phyloP scores from a whole-genome alignment of 2,113 vertebrate species.

The Pedionomus torquatus region DNA sequence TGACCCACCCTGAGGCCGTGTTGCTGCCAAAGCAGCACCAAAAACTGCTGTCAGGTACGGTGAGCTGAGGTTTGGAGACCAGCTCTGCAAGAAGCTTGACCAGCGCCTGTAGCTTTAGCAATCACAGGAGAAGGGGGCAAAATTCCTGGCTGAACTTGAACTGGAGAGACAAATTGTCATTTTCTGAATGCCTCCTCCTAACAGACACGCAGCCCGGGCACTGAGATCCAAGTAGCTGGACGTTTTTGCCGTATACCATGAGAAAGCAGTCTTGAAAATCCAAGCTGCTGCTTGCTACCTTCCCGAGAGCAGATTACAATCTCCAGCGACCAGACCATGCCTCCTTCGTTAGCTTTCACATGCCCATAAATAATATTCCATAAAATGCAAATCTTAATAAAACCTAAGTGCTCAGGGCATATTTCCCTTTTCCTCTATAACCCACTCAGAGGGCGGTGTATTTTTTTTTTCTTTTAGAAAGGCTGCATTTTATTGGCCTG shows the following conservation, averaged over 20 bases:
- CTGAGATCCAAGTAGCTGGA: background rate
- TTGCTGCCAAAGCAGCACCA: background rate
- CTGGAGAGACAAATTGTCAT: background rate
- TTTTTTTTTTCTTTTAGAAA: background rate
- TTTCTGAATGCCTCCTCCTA: background rate
- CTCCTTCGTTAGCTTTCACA: constrained; percentile 9
- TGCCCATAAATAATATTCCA: constrained; percentile 24
- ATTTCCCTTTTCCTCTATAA: constrained; percentile 37
- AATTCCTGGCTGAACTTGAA: background rate
- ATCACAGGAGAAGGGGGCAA: background rate
- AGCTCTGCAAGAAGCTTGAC: background rate
- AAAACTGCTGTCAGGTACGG: background rate
- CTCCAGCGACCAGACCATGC: rapidly evolving
- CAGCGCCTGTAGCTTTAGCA: background rate
- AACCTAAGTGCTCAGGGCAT: constrained; percentile 35
- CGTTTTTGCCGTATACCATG: background rate
- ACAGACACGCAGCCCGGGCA: rapidly evolving
- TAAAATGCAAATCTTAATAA: constrained; percentile 42
- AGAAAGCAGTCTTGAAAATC: background rate
- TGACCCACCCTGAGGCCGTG: background rate
- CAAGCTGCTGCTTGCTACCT: rapidly evolving
- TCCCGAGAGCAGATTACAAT: background rate
- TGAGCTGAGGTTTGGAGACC: background rate
- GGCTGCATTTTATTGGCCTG: background rate
- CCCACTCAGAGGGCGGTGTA: background rate